These are phyloP conservation scores for Urocyon cinereoargenteus DNA, from an alignment of 2,797 vertebrate species.

Conservation along the genomic window DNA sequence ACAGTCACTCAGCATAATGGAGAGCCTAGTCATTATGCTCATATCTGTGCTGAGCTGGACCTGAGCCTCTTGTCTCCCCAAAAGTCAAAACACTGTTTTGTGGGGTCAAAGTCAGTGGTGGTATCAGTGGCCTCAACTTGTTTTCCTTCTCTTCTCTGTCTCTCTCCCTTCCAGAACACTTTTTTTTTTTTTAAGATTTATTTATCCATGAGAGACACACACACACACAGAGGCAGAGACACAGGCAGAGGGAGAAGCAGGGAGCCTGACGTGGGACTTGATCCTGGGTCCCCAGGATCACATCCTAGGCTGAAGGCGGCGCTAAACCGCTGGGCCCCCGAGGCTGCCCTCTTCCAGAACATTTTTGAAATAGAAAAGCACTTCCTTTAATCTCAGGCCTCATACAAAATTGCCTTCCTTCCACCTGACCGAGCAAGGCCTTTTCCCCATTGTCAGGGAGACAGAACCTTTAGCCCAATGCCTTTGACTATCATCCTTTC, in stretches of 20 bases:
- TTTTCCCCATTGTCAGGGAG: slow-evolving; percentile 38
- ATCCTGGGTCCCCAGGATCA: too few species aligned
- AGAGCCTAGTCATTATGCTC: accelerated
- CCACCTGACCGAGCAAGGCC: slow-evolving; percentile 67
- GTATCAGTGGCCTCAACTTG: not conserved
- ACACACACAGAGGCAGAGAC: too few species aligned
- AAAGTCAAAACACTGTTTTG: not conserved
- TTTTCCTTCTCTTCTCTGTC: slow-evolving; percentile 52
- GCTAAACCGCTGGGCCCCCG: too few species aligned
- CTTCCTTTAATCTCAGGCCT: not conserved
- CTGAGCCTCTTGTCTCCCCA: not conserved
- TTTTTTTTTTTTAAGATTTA: not conserved
- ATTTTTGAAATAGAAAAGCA: slow-evolving; percentile 55
- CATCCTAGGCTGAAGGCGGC: too few species aligned
- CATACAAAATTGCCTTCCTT: not conserved
- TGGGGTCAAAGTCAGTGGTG: not conserved
- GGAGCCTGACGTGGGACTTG: too few species aligned
- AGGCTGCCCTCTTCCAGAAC: slow-evolving; percentile 25
- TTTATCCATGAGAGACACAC: too few species aligned
- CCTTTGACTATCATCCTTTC: not conserved
- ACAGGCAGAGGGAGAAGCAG: too few species aligned
- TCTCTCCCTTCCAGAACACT: slow-evolving; percentile 74
- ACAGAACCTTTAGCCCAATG: slow-evolving; percentile 48
- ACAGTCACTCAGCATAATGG: not conserved
- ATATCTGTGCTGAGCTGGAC: not conserved